phyloP scores from a whole-genome alignment of 1,140 invertebrate species.

The Gonioctena quinquepunctata region DNA sequence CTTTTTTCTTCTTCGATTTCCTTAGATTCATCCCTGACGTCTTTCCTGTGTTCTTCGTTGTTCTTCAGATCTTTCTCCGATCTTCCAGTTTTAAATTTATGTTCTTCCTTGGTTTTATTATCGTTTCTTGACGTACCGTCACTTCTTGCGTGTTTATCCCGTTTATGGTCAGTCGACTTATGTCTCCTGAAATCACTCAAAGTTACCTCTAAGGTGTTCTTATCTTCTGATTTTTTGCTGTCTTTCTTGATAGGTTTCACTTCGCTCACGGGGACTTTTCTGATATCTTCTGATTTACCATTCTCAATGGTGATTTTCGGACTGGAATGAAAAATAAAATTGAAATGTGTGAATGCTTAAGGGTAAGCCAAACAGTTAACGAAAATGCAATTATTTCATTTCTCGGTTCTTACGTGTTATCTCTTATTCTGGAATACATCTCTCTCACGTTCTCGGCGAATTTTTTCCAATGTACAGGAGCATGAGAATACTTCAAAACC shows the following conservation, averaged over 20 bases:
- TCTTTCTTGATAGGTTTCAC: conserved; percentile 51
- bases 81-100: conserved; percentile 15
- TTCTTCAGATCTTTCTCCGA: conserved; percentile 14
- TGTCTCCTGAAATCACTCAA: conserved; percentile 38
- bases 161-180: conserved; percentile 30
- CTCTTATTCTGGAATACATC: conserved; percentile 44
- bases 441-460: conserved; percentile 43
- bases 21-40: neutral
- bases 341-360: too few relatives aligned
- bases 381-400: too few relatives aligned
- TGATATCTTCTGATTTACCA: conserved; percentile 43
- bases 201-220: conserved; percentile 42
- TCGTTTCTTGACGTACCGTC: neutral
- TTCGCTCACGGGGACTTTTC: conserved; percentile 46
- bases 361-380: too few relatives aligned
- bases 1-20: neutral
- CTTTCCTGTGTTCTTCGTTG: conserved; percentile 17
- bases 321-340: conserved; percentile 25
- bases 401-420: conserved; percentile 19
- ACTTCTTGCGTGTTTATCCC: conserved; percentile 3
- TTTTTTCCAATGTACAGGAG: conserved; percentile 44
- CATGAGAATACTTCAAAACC: conserved; percentile 44
- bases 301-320: conserved; percentile 53
- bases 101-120: conserved; percentile 18
- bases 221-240: conserved; percentile 32